A percentile compares a stretch with the other conserved stretches of the same genome.
Evolutionary conservation across 2,888 invertebrate genomes (phyloP).

Genomic region (Zele albiditarsus): DNA sequence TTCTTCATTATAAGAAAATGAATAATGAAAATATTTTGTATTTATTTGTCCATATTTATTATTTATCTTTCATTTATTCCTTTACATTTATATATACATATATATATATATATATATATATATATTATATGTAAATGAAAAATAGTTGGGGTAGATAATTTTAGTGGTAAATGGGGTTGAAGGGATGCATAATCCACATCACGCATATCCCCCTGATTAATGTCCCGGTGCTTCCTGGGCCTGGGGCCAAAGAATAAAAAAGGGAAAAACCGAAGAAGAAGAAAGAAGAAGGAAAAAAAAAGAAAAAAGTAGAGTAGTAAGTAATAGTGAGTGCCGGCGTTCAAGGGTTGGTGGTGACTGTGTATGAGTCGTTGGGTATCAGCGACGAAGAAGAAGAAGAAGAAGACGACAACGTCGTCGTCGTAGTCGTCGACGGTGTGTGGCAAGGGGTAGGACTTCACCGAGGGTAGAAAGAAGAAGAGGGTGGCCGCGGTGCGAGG

Average conservation of each 20-base stretch:
- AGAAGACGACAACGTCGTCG: conserved; percentile 11
- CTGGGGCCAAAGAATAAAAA: conserved; percentile 18
- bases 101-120: no score
- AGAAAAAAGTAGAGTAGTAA: conserved; percentile 54
- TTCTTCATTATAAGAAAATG: neutral
- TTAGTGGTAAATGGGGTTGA: conserved; percentile 17
- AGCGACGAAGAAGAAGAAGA: conserved; percentile 62
- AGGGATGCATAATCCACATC: conserved; percentile 24
- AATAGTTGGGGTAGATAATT: conserved; percentile 22
- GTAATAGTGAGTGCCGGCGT: conserved; percentile 68
- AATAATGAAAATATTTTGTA: neutral
- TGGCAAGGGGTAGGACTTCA: conserved; percentile 42
- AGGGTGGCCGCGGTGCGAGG: conserved; percentile 44
- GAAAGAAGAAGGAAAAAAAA: conserved; percentile 61
- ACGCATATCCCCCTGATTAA: conserved; percentile 39
- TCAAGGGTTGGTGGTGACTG: conserved; percentile 71
- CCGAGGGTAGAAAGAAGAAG: conserved; percentile 40
- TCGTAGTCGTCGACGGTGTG: conserved; percentile 37
- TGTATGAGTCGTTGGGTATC: conserved; percentile 65
- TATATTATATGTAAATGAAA: neutral
- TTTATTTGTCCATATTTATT: conserved; percentile 11
- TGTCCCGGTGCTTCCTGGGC: conserved; percentile 35
- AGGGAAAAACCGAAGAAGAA: neutral
- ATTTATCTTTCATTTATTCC: conserved; percentile 38
- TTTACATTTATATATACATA: neutral